Evolutionary conservation across 2,888 invertebrate species (phyloP), one percentile per base, ranked within the genome.

Genomic region (Cephonodes hylas): DNA sequence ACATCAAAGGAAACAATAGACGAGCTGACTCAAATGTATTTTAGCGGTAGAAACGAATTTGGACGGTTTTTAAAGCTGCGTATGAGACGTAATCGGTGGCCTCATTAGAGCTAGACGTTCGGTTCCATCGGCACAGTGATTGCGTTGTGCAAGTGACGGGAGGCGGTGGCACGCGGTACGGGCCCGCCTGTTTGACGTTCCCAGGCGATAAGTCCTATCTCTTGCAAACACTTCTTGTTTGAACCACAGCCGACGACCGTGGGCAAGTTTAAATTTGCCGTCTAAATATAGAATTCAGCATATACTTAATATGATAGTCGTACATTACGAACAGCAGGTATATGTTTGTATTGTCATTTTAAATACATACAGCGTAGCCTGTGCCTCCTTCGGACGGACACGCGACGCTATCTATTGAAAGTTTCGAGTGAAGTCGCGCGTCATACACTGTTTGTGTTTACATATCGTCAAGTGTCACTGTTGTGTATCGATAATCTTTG

Each of bases 181-280:
- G 84, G 74, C 86, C 76, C 85, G 86, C 83, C 87, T 91, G 88
- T 92, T 92, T 91, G 86, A 81, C 73, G 88, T 91, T 91, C 91
- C 86, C 91, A 91, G 90, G 91, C 88, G 91, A 91, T 91, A 91
- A 77, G 83, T 71, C 83, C 85, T 91, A 92, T 92, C 91, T 91
- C 85, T 78, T 70, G 85, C 91, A 91, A 92, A 92, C 91, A 92
- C 86, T 84, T 83, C 83, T 84, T 89, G 88, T 91, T 91, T 91
- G 87, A 89, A 79, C 79, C 88, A 77, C 79, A 80, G 82, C 89
- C 91, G 86, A 86, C 86, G 77, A 63, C 65, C 66, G 68, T 71
- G 68, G 66, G 73, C 72, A 70, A 80, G 64, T 58, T 63, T 76
- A 74, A 18, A 64, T 59, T 46, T 58, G 59, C 56, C 42, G 53